Base-by-base conservation (phyloP, 2,113 vertebrate species). In the Marmota flaviventris region DNA sequence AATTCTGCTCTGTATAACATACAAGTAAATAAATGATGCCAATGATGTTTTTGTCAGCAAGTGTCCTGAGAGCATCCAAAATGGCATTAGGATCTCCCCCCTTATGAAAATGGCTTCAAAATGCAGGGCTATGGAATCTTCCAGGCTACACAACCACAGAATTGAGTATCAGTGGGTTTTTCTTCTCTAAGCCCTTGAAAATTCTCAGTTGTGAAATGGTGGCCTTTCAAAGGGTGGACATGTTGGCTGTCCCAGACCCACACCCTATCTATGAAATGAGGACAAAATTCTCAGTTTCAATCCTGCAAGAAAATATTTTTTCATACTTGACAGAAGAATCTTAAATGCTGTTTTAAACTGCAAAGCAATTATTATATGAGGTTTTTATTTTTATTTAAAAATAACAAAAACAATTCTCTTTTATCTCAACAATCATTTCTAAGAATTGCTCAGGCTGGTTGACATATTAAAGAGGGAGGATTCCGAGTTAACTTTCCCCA, bases 341-440 rank as follows among this genome's bases (percentile, higher is more conserved):
- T 82, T 48, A 34, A 69, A 67, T 39, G 20, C 10, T 27, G 5
- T 91, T 84, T n/a, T 82, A 91, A 81, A 93, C 4, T 25, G 22
- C 7, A 65, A 85, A 76, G 16, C 37, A 34, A 93, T 84, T 61
- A 51, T 79, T 76, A 76, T 12, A 63, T 37, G n/a, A 37, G 32
- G 8, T 65, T 77, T 78, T 86, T 79, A 58, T 63, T 70, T 39
- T 18, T 94, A 45, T 84, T 51, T 5, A 22, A 81, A 91, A 70
- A 81, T 29, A 10, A 75, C 78, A 81, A 72, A 45, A 56, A 45
- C 4, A 8, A 69, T 14, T 88, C 17, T 5, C 7, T 85, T 82
- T 88, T 73, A 61, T 73, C 81, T 91, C 63, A 93, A 78, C 20
- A 87, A 75, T 61, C 45, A 12, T 92, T 96, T 85, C 85, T 85